Base-by-base conservation (phyloP, 1,140 invertebrate genomes). In the Brachionus angularis region DNA sequence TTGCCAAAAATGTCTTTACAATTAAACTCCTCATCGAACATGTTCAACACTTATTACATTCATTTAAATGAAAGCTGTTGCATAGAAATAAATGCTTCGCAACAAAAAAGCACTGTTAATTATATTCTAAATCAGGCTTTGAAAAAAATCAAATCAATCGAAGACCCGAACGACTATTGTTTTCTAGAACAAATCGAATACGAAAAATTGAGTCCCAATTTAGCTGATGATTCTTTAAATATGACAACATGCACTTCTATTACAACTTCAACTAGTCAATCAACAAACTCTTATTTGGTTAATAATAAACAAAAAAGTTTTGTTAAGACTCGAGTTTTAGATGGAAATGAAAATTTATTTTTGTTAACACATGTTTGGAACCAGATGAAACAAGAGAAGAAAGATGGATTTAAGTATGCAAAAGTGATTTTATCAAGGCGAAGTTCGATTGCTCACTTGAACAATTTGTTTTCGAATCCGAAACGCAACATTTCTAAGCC, bases 141-240 rank as follows among this genome's bases (percentile, higher is more conserved):
- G 5, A 36, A 36, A 8, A 67, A 67, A 47, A 34, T 67, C 23
- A 67, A 67, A 47, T 33, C 39, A 16, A 33, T 27, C 4, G 62
- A 67, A 46, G 62, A 67, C 31, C 42, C 47, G 14, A 67, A 67
- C 5, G 62, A 67, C 7, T 67, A 67, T 50, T 67, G 62, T 67
- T 23, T 67, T 23, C 29, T 67, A 8, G 62, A 67, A 16, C 36
- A 49, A 12, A 67, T 47, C 14, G 62, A 67, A 36, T 67, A 67
- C 27, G 62, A 67, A 23, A 46, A 47, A 16, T 10, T 33, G 34
- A 16, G 33, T 23, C 18, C 7, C 33, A 23, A 14, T 42, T 16
- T 10, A 42, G 29, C 2, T 5, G 27, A 14, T 14, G 53, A 58
- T 1, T 12, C 12, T 27, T 14, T 39, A 25, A 5, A 50, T 25